A percentile compares a stretch with the other conserved stretches of the same genome.
Evolutionary conservation across 1,140 invertebrate genomes (phyloP).

Genomic region (Meloidogyne chitwoodi): DNA sequence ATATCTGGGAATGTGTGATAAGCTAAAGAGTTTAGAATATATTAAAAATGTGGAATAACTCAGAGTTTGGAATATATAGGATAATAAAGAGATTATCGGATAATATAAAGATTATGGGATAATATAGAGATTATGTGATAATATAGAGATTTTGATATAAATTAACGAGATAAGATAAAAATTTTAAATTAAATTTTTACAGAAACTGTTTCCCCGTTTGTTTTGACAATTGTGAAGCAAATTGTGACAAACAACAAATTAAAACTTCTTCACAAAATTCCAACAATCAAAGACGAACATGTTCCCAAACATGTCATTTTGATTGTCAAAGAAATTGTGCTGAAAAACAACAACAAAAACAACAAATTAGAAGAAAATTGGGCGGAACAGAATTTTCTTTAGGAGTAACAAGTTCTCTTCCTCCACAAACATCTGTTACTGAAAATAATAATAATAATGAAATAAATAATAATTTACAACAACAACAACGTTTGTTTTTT

Average conservation of each 20-base stretch:
- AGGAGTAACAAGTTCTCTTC: not conserved
- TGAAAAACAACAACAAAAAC: constrained; percentile 11
- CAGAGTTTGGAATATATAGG: too few relatives aligned
- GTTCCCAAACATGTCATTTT: constrained; percentile 16
- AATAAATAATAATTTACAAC: not conserved
- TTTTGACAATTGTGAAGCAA: constrained; percentile 9
- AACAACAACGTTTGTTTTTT: not conserved
- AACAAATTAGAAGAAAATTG: not conserved
- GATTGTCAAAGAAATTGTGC: constrained; percentile 19
- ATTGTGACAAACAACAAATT: constrained; percentile 1
- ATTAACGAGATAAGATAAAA: too few relatives aligned
- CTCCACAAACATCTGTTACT: not conserved
- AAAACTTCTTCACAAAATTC: not conserved
- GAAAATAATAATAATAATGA: not conserved
- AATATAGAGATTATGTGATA: too few relatives aligned
- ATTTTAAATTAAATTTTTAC: not conserved
- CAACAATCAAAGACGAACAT: not conserved
- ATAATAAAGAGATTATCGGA: too few relatives aligned
- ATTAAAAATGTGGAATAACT: not conserved
- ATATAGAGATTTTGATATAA: too few relatives aligned
- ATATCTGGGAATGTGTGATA: not conserved
- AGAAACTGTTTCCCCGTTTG: constrained; percentile 16
- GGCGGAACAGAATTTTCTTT: not conserved
- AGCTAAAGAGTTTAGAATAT: not conserved
- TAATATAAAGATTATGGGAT: too few relatives aligned